Conservation (phyloP, 2,888 invertebrate species). For the Perizoma affinitatum region DNA sequence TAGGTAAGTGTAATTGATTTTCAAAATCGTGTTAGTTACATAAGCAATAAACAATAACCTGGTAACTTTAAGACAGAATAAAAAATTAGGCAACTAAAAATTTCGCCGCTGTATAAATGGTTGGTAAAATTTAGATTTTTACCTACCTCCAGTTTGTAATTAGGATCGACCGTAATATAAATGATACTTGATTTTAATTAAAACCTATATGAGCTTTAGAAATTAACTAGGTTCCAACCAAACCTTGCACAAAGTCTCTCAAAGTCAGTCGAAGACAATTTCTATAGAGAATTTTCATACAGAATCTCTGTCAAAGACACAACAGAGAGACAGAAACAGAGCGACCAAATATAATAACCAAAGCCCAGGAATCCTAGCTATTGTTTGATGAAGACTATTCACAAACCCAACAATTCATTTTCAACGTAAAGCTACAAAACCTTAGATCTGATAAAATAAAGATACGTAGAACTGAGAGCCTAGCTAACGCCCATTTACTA, state of each 20-base stretch:
- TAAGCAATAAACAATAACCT: too few species aligned
- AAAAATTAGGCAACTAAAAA: too few species aligned
- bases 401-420: slow-evolving; percentile 29
- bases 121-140: too few species aligned
- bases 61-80: too few species aligned
- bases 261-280: slow-evolving; percentile 21
- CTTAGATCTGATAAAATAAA: slow-evolving; percentile 1
- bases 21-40: too few species aligned
- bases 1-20: too few species aligned
- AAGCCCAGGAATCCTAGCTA: slow-evolving; percentile 26
- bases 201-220: too few species aligned
- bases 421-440: slow-evolving; percentile 17
- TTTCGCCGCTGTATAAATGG: too few species aligned
- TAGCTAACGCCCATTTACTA: neutral
- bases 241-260: neutral
- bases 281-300: slow-evolving; percentile 4
- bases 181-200: too few species aligned
- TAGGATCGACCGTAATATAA: too few species aligned
- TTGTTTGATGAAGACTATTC: slow-evolving; percentile 31
- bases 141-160: too few species aligned
- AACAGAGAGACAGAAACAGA: slow-evolving; percentile 5
- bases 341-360: slow-evolving; percentile 23
- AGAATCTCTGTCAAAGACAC: slow-evolving; percentile 25
- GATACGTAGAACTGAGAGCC: neutral
- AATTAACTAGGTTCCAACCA: too few species aligned